Evolutionary conservation across 2,797 vertebrate species (phyloP), one percentile per base, ranked within the genome.

Genomic region (Lagocephalus sceleratus): DNA sequence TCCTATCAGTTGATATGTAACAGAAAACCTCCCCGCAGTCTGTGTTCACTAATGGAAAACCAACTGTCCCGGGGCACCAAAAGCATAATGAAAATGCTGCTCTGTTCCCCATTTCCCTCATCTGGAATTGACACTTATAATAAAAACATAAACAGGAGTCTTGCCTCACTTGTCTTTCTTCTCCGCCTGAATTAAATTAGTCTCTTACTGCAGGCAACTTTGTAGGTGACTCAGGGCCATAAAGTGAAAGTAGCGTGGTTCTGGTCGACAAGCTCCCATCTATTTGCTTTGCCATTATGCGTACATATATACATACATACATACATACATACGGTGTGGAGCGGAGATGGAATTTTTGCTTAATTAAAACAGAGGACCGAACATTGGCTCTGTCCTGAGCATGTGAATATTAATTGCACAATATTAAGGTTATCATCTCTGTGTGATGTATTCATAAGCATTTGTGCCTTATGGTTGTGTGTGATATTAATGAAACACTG

Each of bases 131-230:
- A 81, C 70, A 75, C 62, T 64, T 66, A 55, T 66, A 74, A 77
- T 74, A 76, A 79, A 81, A 79, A 81, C 79, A 63, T 79, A 78
- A 82, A 84, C 66, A 72, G 62, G 63, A 68, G 62, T 56, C 51
- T 70, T 54, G 40, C 48, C 20, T 63, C 63, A n/a, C 25, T 47
- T n/a, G 38, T 9, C 46, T 15, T 46, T 11, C 10, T 10, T 19
- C 29, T 11, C 12, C 60, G 35, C 20, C 26, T 38, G 42, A 71
- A 73, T n/a, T 75, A 52, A 85, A 78, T 74, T 68, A 65, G 50
- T 53, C 63, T 78, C 76, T 73, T 50, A 78, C 74, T 79, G 81
- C 73, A 66, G 73, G 79, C 79, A 61, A 58, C 72, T 58, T 45
- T 48, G 67, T 48, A 67, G 69, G 72, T 43, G 29, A 75, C 51